These are phyloP conservation scores for Lapara coniferarum DNA, from an alignment of 2,888 invertebrate species.

Conservation along the genomic window DNA sequence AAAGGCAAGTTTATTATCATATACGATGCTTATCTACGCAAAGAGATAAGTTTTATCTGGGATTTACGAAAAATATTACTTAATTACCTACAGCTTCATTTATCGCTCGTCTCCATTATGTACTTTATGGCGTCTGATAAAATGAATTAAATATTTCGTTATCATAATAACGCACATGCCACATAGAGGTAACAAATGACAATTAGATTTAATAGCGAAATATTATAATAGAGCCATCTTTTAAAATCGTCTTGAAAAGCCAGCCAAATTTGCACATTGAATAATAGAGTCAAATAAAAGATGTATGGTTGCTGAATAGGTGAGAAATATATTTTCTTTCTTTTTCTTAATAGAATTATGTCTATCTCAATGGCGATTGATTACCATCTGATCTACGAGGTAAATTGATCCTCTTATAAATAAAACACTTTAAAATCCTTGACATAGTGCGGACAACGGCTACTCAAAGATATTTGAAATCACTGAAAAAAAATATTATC, in stretches of 20 bases:
- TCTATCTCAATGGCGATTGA: too few relatives aligned
- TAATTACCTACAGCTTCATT: slow-evolving; percentile 7
- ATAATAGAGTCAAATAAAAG: too few relatives aligned
- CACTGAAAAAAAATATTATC: too few relatives aligned
- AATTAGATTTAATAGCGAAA: background rate
- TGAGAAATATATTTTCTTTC: background rate
- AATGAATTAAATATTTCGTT: background rate
- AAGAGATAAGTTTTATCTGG: slow-evolving; percentile 10
- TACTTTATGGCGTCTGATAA: background rate
- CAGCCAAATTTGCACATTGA: background rate
- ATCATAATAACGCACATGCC: background rate
- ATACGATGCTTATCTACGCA: background rate
- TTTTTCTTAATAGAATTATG: too few relatives aligned
- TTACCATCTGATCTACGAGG: background rate
- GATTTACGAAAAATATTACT: slow-evolving; percentile 4
- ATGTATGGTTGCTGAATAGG: too few relatives aligned
- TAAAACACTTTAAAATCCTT: too few relatives aligned
- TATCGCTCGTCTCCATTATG: slow-evolving; percentile 1
- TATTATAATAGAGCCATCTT: background rate
- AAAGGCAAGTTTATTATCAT: background rate
- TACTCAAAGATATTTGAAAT: too few relatives aligned
- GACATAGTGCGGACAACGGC: too few relatives aligned
- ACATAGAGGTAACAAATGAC: background rate
- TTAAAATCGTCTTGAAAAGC: background rate
- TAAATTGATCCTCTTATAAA: too few relatives aligned